Evolutionary conservation across 1,140 invertebrate species (phyloP), one percentile per base, ranked within the genome.

Genomic region (Leucophenga varia): DNA sequence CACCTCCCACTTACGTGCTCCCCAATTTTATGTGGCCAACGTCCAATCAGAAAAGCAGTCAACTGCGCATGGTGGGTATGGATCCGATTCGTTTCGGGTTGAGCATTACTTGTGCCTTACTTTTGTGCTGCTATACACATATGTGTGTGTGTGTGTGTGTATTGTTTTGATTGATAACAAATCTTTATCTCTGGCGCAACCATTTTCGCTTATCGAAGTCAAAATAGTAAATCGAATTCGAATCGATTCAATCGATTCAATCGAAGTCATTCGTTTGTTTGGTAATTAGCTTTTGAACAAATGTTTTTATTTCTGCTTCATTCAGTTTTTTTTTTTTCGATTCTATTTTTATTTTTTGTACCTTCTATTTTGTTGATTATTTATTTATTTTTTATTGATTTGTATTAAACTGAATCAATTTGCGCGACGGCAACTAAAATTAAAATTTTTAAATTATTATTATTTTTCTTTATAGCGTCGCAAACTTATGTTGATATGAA

Each of bases 161-260:
- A n/a, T 56, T 71, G 67, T 71, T 71, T 71, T 71, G 59, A 71
- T 55, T 71, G 67, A 71, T 71, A 71, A 71, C 67, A 71, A 71
- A 71, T 71, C 63, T 65, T 63, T 67, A 65, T 65, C 59, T 52
- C n/a, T 16, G 6, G 3, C 47, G 54, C 63, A 56, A 65, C 67
- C n/a, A n/a, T n/a, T 63, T 59, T 63, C 59, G 63, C 63, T 67
- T 65, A 67, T 67, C 63, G 57, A 42, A 37, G 47, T 49, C 43
- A 47, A 58, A 54, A 55, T 54, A 42, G 51, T 59, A 67, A 65
- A 65, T 65, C n/a, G n/a, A n/a, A n/a, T n/a, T n/a, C n/a, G n/a
- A n/a, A n/a, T n/a, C n/a, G n/a, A n/a, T n/a, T n/a, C 63, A 67
- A 65, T 64, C 61, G 61, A 61, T 57, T 64, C 61, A 54, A 65